phyloP scores from a whole-genome alignment of 2,113 vertebrate genomes.

The Gobio gobio region DNA sequence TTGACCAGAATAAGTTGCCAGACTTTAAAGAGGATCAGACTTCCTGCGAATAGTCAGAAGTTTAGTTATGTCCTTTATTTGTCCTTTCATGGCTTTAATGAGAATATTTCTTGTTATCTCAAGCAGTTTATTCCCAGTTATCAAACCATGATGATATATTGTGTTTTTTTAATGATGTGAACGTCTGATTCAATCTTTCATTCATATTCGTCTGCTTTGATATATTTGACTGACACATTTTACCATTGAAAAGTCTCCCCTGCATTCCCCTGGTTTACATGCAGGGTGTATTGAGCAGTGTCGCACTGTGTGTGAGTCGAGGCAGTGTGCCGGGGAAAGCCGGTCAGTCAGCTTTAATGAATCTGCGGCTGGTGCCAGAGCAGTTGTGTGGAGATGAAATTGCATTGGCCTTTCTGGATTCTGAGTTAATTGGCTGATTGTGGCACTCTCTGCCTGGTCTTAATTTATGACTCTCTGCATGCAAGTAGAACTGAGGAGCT shows the following conservation, averaged over 20 bases:
- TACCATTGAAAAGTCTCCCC: background rate
- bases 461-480: constrained; percentile 73
- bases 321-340: constrained; percentile 42
- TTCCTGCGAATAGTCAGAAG: background rate
- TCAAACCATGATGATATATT: background rate
- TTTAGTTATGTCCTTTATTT: background rate
- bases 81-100: background rate
- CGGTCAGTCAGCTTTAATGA: constrained; percentile 65
- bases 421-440: constrained; percentile 77
- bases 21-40: background rate
- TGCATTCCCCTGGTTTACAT: background rate
- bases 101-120: background rate
- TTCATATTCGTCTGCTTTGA: background rate
- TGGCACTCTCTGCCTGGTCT: constrained; percentile 60
- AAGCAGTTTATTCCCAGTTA: background rate
- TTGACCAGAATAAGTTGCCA: background rate
- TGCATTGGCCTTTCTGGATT: constrained; percentile 74
- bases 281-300: constrained; percentile 16
- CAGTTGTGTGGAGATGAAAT: constrained; percentile 66
- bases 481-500: constrained; percentile 65
- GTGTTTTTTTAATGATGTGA: background rate
- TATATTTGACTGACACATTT: background rate
- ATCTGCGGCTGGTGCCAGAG: constrained; percentile 67
- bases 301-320: constrained; percentile 22
- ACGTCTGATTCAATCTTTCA: background rate